Conservation (phyloP, 1,140 invertebrate genomes). For the Leptinotarsa undecemlineata region DNA sequence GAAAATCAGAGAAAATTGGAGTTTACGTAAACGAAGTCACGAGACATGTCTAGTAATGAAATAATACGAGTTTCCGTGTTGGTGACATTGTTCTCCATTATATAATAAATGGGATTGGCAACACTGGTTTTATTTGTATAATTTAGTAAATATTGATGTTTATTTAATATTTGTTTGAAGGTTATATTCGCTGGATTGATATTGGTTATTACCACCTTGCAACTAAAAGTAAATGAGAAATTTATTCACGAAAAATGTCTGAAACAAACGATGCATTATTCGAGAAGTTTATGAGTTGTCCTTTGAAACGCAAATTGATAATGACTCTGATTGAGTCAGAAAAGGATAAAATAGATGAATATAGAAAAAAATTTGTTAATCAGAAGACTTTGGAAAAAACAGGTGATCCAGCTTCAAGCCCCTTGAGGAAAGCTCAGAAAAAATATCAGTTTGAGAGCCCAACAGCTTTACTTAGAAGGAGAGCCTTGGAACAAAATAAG, state of each 20-base stretch:
- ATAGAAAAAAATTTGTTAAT: slow-evolving; percentile 9
- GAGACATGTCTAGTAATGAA: too few relatives aligned
- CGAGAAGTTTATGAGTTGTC: slow-evolving; percentile 21
- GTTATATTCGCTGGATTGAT: too few relatives aligned
- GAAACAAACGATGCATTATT: slow-evolving; percentile 14
- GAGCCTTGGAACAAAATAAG: slow-evolving; percentile 33
- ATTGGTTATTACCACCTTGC: too few relatives aligned
- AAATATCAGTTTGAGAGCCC: slow-evolving; percentile 36
- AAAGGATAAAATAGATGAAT: slow-evolving; percentile 24
- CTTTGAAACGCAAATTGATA: slow-evolving; percentile 21
- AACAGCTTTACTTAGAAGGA: slow-evolving; percentile 30
- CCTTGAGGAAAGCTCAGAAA: slow-evolving; percentile 21
- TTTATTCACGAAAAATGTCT: not conserved
- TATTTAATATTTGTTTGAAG: too few relatives aligned
- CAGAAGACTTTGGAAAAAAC: not conserved
- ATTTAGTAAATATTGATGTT: too few relatives aligned
- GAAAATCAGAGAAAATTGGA: too few relatives aligned
- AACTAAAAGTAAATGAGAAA: too few relatives aligned
- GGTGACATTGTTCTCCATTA: too few relatives aligned
- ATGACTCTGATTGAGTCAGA: slow-evolving; percentile 12
- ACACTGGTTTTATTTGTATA: too few relatives aligned
- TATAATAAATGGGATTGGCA: too few relatives aligned
- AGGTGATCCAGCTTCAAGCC: not conserved
- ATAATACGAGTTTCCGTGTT: too few relatives aligned
- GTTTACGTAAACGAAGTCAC: too few relatives aligned